Conservation (phyloP, 2,797 vertebrate genomes). For the Microhierax caerulescens region DNA sequence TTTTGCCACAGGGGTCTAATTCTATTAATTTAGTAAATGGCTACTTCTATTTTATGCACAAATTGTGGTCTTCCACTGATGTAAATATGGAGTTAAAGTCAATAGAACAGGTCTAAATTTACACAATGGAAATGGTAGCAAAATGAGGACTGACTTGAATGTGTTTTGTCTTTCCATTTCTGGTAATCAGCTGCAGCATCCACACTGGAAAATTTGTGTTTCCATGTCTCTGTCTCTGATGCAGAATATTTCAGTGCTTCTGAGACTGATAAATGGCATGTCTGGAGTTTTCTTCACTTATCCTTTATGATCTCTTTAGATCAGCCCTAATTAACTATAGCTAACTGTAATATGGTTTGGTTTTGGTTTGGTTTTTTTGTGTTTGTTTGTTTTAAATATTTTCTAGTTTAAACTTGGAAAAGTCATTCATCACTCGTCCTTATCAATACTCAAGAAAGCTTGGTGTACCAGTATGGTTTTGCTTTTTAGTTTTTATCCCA, state of each 20-base stretch:
- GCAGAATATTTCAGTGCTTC: not conserved
- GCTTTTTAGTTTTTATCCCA: not conserved
- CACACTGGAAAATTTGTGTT: not conserved
- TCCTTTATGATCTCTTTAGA: not conserved
- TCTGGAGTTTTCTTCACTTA: not conserved
- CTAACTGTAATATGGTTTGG: too few species aligned
- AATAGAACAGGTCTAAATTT: not conserved
- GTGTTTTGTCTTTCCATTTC: not conserved
- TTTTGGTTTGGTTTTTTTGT: not conserved
- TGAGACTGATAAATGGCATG: not conserved
- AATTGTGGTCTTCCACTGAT: not conserved
- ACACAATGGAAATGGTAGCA: not conserved
- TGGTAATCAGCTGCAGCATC: not conserved
- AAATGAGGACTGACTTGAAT: not conserved
- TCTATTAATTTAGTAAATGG: not conserved
- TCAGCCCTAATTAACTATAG: not conserved
- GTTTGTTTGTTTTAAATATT: not conserved
- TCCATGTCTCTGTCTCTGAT: not conserved
- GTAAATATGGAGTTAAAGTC: not conserved
- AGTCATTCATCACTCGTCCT: not conserved
- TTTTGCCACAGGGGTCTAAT: not conserved
- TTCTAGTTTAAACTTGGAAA: not conserved
- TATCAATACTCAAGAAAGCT: not conserved
- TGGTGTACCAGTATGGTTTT: rapidly evolving
- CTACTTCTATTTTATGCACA: not conserved